Evolutionary conservation across 1,140 invertebrate species (phyloP).

Genomic region (Euborellia annulipes): DNA sequence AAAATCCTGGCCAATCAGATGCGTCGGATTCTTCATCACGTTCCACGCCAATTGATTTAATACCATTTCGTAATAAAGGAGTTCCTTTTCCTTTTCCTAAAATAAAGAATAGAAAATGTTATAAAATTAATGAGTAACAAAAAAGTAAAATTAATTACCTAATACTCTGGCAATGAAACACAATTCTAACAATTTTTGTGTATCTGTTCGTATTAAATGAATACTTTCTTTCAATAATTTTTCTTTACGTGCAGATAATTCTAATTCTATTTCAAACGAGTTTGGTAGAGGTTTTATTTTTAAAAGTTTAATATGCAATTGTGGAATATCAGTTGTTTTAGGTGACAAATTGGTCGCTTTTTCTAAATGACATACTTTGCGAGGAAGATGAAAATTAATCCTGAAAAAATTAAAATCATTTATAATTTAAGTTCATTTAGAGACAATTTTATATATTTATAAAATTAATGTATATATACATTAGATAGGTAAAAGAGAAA

Average conservation of each 20-base stretch:
- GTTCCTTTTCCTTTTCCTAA: slow-evolving; percentile 35
- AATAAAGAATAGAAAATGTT: slow-evolving; percentile 12
- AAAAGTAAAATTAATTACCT: slow-evolving; percentile 2
- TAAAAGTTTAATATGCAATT: slow-evolving; percentile 24
- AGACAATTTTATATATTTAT: no score
- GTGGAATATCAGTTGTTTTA: slow-evolving; percentile 17
- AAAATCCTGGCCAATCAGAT: slow-evolving; percentile 8
- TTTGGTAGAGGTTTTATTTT: slow-evolving; percentile 19
- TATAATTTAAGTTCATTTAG: no score
- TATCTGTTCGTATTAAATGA: slow-evolving; percentile 16
- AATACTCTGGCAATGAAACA: slow-evolving; percentile 5
- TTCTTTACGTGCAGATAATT: slow-evolving; percentile 34
- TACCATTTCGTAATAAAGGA: slow-evolving; percentile 33
- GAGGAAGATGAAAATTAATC: not conserved
- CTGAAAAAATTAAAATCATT: slow-evolving; percentile 6
- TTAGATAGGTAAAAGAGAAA: no score
- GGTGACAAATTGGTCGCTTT: not conserved
- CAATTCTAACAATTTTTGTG: not conserved
- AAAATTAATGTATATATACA: no score
- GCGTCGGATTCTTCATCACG: slow-evolving; percentile 26
- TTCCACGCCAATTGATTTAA: slow-evolving; percentile 31
- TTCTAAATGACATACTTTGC: not conserved
- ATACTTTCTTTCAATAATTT: slow-evolving; percentile 32
- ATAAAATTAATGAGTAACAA: not conserved
- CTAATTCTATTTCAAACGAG: slow-evolving; percentile 27